These are phyloP conservation scores for Exaiptasia diaphana DNA, from an alignment of 64 coral and sea anemone species.

Conservation along the genomic window DNA sequence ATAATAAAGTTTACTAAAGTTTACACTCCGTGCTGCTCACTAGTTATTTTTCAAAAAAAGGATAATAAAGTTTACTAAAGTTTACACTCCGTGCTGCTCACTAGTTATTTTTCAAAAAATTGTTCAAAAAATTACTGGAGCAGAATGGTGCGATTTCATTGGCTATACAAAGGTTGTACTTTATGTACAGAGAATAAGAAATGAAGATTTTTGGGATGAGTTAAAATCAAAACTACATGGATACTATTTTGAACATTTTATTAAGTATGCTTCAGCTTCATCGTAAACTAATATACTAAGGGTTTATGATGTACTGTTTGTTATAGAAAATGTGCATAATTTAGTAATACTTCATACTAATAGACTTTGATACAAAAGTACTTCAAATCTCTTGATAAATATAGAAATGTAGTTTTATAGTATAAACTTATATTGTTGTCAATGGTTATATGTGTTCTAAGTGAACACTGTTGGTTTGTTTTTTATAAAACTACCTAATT, in stretches of 20 bases:
- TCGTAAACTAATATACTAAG: conserved; percentile 1
- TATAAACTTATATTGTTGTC: too few species aligned
- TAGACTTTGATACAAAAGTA: background rate
- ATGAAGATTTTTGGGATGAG: background rate
- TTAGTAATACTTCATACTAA: background rate
- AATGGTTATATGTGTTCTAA: too few species aligned
- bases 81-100: too few species aligned
- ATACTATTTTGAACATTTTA: background rate
- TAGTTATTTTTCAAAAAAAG: too few species aligned
- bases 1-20: too few species aligned
- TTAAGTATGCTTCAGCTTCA: background rate
- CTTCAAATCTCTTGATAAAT: conserved; percentile 12
- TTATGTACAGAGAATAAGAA: background rate
- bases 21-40: too few species aligned
- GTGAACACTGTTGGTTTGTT: too few species aligned
- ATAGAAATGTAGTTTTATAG: conserved; percentile 5
- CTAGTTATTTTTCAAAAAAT: too few species aligned
- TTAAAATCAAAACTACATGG: background rate
- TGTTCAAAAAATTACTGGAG: background rate
- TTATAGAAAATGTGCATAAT: too few species aligned
- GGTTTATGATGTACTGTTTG: too few species aligned
- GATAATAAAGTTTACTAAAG: too few species aligned
- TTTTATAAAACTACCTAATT: background rate
- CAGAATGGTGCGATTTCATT: conserved; percentile 5
- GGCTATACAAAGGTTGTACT: background rate